Percentiles rank a stretch among this genome's conserved stretches.
Evolutionary conservation across 2,797 vertebrate genomes (phyloP).

Genomic region (Mus caroli): DNA sequence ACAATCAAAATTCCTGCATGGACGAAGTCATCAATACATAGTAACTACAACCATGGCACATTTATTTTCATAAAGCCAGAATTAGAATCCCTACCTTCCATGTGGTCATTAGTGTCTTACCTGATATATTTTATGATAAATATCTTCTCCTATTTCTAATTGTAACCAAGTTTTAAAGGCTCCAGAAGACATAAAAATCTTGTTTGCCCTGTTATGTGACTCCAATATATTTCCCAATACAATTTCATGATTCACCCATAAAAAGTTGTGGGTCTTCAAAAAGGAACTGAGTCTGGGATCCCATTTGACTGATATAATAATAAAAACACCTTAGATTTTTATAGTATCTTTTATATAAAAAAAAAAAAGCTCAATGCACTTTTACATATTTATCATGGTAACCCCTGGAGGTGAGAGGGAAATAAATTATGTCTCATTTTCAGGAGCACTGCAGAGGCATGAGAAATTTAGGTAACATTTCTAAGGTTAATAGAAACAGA

Average conservation of each 20-base stretch:
- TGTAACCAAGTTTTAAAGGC: slow-evolving; percentile 73
- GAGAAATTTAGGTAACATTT: slow-evolving; percentile 73
- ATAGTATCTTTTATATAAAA: slow-evolving; percentile 77
- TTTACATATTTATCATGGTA: slow-evolving; percentile 80
- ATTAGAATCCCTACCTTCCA: slow-evolving; percentile 57
- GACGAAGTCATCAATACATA: background rate
- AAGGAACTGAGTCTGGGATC: slow-evolving; percentile 75
- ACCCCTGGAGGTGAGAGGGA: slow-evolving; percentile 64
- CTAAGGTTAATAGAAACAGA: slow-evolving; percentile 74
- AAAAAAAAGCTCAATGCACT: slow-evolving; percentile 68
- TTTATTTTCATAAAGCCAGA: slow-evolving; percentile 55
- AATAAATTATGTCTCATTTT: slow-evolving; percentile 77
- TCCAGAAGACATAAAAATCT: slow-evolving; percentile 64
- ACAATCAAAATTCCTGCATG: slow-evolving; percentile 41
- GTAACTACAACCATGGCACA: slow-evolving; percentile 5
- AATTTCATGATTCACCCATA: slow-evolving; percentile 78
- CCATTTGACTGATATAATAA: slow-evolving; percentile 77
- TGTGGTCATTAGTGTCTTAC: slow-evolving; percentile 44
- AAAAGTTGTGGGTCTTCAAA: slow-evolving; percentile 76
- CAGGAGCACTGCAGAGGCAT: slow-evolving; percentile 51
- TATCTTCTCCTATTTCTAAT: slow-evolving; percentile 73
- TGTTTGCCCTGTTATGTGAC: slow-evolving; percentile 58
- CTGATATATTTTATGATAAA: slow-evolving; percentile 41
- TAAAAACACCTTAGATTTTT: slow-evolving; percentile 80
- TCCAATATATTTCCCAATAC: slow-evolving; percentile 76